Percentiles rank a stretch among this genome's conserved stretches.
phyloP scores from a whole-genome alignment of 2,888 invertebrate species.

The Steromphala cineraria region DNA sequence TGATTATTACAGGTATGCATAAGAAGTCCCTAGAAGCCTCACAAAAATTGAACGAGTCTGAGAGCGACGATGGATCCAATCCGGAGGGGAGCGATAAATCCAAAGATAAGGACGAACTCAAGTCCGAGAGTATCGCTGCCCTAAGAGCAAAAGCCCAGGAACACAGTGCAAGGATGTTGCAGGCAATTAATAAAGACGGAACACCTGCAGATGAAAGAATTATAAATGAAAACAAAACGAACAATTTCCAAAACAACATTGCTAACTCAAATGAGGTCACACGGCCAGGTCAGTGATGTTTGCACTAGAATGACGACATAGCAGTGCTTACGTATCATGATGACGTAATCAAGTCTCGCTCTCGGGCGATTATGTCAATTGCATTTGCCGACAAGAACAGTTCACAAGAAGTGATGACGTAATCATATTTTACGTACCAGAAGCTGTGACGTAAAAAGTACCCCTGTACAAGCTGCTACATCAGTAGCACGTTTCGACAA shows the following conservation, averaged over 20 bases:
- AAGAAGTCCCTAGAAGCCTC: constrained; percentile 98
- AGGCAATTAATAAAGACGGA: constrained; percentile 50
- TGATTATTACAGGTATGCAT: constrained; percentile 93
- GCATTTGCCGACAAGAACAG: background rate
- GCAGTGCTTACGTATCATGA: background rate
- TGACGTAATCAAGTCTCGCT: background rate
- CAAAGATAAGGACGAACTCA: constrained; percentile 77
- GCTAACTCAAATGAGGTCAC: background rate
- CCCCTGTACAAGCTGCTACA: background rate
- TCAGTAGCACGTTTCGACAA: too few species aligned
- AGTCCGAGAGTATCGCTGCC: constrained; percentile 94
- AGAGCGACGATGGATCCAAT: constrained; percentile 80
- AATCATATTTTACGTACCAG: background rate
- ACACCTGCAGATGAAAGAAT: background rate
- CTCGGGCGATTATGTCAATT: background rate
- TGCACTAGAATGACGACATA: background rate
- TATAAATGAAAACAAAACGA: background rate
- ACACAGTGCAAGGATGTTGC: constrained; percentile 78
- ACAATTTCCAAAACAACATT: background rate
- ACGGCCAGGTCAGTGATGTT: constrained; percentile 10
- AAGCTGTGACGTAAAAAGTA: background rate
- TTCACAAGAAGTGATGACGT: background rate
- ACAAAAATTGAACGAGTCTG: constrained; percentile 89
- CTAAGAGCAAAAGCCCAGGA: constrained; percentile 96
- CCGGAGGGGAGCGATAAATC: constrained; percentile 55